Evolutionary conservation across 2,888 invertebrate species (phyloP), one percentile per base, ranked within the genome.

Genomic region (Mythimna vitellina): DNA sequence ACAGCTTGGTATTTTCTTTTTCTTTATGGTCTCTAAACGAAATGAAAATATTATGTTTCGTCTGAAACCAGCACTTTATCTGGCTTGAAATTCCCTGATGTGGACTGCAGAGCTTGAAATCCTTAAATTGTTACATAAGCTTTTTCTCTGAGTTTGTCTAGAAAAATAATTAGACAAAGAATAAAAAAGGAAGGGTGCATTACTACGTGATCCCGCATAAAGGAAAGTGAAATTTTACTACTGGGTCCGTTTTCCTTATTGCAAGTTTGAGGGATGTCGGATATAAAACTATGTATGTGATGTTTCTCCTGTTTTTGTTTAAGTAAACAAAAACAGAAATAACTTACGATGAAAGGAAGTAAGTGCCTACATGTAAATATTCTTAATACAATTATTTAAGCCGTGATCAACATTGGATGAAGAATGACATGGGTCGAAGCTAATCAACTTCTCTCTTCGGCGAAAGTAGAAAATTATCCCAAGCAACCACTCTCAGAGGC

Each of bases 31-130:
- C 78, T 25, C 64, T 70, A 38, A 67, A 78, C 29, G 60, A 82
- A 82, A 78, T 82, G 63, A 70, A 78, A 75, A 75, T 76, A 61
- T 46, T 80, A 76, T 78, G 46, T 51, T 61, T 78, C 82, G 70
- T 17, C 51, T 12, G 46, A 69, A 69, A 81, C 51, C 76, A 54
- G 53, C 14, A n/a, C 2, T 63, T 29, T 67, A 29, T 81, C 32
- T 65, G 46, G 54, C 9, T 81, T 58, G 35, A 46, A 42, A 76
- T 53, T 76, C 20, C 8, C 22, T 64, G 46, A 54, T 20, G 32
- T 29, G 6, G 25, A 20, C 14, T 25, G 2, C 12, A 29, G 46
- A 20, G 17, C 46, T 46, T 46, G 46, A 46, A 20, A 20, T 29
- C 29, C 2, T 29, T 2, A 29, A 29, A 29, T 2, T 29, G 3